These are phyloP conservation scores for Lycocorax pyrrhopterus DNA, from an alignment of 2,113 vertebrate species.

Conservation along the genomic window DNA sequence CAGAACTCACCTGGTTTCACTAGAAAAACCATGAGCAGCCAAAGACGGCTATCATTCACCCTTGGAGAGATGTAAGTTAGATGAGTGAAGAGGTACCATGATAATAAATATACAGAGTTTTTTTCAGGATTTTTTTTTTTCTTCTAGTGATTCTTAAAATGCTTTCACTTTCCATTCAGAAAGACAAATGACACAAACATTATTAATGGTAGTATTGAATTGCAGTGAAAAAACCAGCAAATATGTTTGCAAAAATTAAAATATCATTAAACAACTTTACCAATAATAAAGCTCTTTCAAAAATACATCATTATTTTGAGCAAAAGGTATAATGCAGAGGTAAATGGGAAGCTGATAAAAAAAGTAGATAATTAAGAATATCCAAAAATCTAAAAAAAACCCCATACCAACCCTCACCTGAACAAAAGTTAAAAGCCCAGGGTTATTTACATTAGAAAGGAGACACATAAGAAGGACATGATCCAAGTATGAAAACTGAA, in stretches of 20 bases:
- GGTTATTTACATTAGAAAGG: conserved; percentile 28
- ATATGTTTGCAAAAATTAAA: background rate
- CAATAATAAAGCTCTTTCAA: background rate
- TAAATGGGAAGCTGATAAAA: background rate
- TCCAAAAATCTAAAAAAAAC: background rate
- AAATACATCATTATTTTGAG: background rate
- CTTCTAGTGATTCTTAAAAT: background rate
- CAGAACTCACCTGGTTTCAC: background rate
- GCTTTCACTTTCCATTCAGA: background rate
- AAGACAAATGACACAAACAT: background rate
- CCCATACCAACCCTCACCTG: background rate
- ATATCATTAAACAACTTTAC: background rate
- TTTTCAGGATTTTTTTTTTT: background rate
- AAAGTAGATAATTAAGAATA: background rate
- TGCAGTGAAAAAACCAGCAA: background rate
- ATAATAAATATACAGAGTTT: background rate
- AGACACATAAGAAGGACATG: background rate
- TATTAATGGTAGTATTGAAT: background rate
- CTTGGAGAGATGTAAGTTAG: background rate
- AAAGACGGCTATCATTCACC: background rate
- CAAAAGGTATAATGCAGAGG: background rate
- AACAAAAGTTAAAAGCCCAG: background rate
- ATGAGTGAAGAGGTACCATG: background rate
- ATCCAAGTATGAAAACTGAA: background rate
- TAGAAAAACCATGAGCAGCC: background rate